Evolutionary conservation across 1,140 invertebrate species (phyloP), one percentile per base, ranked within the genome.

Genomic region (Lasioglossum baleicum): DNA sequence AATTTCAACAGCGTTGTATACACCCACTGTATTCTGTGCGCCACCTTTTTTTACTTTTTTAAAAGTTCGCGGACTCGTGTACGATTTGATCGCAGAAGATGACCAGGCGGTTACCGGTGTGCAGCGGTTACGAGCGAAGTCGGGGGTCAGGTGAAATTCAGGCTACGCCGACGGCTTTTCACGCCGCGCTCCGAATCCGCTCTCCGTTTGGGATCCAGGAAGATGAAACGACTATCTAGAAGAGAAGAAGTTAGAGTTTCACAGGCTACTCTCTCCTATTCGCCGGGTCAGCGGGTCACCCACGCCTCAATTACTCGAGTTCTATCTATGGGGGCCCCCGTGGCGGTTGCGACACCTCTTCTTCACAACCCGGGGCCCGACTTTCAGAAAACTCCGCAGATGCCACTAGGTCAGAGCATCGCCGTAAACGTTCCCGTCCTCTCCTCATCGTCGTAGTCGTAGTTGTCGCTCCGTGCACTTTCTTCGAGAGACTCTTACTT

Each of bases 161-260:
- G 40, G n/a, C 42, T 22, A 15, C 26, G 66, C 79, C 42, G 53
- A 72, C 35, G 22, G 65, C 76, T 72, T 82, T 83, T 68, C 76
- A 42, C 51, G 44, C 11, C 42, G 67, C 65, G 40, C 51, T 42
- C 51, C 31, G 51, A 56, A 64, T 48, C 69, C 42, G 56, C 5
- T 20, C 64, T 48, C 44, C 2, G 11, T 13, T 13, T 2, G 66
- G 69, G 66, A 82, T 75, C 73, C 72, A 82, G 82, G 79, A 80
- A 85, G 83, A 85, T 75, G 81, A 85, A 80, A n/a, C n/a, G 67
- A 85, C 63, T 58, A 48, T 17, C 22, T 26, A 68, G 61, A 13
- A 35, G 35, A 35, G 35, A 4, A 79, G 48, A 77, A 56, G 40
- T 22, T 63, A 35, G 56, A 63, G 72, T 86, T 86, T 82, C 72